phyloP scores from a whole-genome alignment of 1,140 invertebrate genomes.

The Ostrea denselamellosa region DNA sequence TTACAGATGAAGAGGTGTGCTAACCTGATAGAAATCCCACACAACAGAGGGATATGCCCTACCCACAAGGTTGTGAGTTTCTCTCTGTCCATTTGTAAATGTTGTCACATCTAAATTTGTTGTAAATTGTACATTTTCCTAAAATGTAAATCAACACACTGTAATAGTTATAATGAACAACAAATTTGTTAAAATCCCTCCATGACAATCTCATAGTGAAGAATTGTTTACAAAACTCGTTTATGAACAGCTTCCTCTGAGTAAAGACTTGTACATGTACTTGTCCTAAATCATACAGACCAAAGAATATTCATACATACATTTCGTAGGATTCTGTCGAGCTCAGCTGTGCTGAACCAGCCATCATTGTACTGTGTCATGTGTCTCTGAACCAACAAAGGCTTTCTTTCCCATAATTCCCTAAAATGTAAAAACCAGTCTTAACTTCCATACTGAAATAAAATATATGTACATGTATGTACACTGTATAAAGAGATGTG shows the following conservation, averaged over 20 bases:
- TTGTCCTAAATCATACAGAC: too few relatives aligned
- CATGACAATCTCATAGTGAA: too few relatives aligned
- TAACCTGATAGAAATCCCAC: constrained; percentile 91
- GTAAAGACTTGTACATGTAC: too few relatives aligned
- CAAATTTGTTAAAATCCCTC: too few relatives aligned
- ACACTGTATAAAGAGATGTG: too few relatives aligned
- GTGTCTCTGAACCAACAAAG: constrained; percentile 86
- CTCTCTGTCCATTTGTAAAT: constrained; percentile 87
- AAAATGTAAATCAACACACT: constrained; percentile 57
- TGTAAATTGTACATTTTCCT: constrained; percentile 87
- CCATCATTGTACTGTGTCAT: constrained; percentile 85
- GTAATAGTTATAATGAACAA: too few relatives aligned
- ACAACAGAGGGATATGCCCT: constrained; percentile 86
- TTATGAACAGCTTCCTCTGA: too few relatives aligned
- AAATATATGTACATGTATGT: too few relatives aligned
- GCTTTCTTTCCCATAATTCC: constrained; percentile 88
- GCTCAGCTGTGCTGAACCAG: constrained; percentile 86
- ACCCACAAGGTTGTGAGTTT: constrained; percentile 93
- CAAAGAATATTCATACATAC: constrained; percentile 62
- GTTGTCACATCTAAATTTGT: constrained; percentile 95
- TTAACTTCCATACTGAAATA: too few relatives aligned
- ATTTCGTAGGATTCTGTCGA: constrained; percentile 88
- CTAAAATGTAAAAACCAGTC: constrained; percentile 57
- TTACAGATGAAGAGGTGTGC: background rate
- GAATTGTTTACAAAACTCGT: too few relatives aligned